A percentile compares a stretch with the other conserved stretches of the same genome.
Conservation (phyloP, 2,797 vertebrate species). For the Rhincodon typus region DNA sequence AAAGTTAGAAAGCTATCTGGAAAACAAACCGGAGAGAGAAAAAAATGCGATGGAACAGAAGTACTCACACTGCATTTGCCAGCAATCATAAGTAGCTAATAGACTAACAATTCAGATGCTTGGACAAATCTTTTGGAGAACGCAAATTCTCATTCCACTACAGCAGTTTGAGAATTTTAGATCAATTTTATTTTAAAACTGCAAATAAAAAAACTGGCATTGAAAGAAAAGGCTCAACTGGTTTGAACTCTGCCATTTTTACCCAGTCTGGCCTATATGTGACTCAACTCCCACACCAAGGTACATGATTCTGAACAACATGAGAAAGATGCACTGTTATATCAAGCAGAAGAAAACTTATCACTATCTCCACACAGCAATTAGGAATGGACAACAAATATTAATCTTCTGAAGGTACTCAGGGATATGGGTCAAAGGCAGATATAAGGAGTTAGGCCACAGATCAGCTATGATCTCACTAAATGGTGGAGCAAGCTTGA, state of each 20-base stretch:
- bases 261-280: background rate
- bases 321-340: background rate
- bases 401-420: no score
- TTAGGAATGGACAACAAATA: background rate
- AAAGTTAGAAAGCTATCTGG: background rate
- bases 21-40: background rate
- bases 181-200: background rate
- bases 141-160: background rate
- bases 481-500: no score
- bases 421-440: no score
- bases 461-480: no score
- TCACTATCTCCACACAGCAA: background rate
- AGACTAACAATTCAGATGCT: background rate
- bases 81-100: background rate
- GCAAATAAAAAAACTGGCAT: background rate
- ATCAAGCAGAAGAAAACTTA: background rate
- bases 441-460: no score
- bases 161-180: background rate
- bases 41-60: background rate
- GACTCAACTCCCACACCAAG: background rate
- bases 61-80: background rate
- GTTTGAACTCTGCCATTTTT: no score
- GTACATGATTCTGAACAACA: background rate
- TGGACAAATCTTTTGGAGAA: background rate
- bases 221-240: background rate